phyloP scores from a whole-genome alignment of 2,888 invertebrate species.

The Caenorhabditis doughertyi region DNA sequence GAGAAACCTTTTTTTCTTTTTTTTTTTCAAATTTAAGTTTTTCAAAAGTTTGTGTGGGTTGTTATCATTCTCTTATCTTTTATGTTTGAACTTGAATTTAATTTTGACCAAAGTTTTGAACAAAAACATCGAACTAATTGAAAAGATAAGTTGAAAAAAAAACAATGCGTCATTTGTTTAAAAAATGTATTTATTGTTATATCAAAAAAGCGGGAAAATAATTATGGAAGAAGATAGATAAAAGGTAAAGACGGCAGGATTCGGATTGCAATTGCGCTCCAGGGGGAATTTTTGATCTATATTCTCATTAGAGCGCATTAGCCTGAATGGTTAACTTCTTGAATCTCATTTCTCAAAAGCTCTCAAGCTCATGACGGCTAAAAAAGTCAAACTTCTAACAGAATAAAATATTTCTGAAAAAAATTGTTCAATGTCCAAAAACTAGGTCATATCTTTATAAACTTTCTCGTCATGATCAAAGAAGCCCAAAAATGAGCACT shows the following conservation, averaged over 20 bases:
- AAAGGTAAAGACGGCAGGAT: not conserved
- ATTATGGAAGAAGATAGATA: not conserved
- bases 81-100: conserved; percentile 17
- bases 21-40: too few relatives aligned
- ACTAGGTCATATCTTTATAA: too few relatives aligned
- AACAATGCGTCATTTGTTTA: conserved; percentile 20
- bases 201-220: conserved; percentile 2
- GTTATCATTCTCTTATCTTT: conserved; percentile 5
- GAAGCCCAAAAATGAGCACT: too few relatives aligned
- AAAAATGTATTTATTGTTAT: not conserved
- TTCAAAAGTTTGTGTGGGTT: not conserved
- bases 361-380: too few relatives aligned
- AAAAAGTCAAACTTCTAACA: too few relatives aligned
- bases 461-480: too few relatives aligned
- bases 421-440: too few relatives aligned
- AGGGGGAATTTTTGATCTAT: not conserved
- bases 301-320: not conserved
- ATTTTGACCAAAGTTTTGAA: not conserved
- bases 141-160: not conserved
- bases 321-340: too few relatives aligned
- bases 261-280: not conserved
- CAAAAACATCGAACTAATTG: too few relatives aligned
- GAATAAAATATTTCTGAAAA: too few relatives aligned
- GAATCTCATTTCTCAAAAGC: too few relatives aligned
- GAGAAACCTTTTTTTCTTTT: not conserved